Evolutionary conservation across 2,888 invertebrate genomes (phyloP), one percentile per base, ranked within the genome.

Genomic region (Trissoscelio sp.): DNA sequence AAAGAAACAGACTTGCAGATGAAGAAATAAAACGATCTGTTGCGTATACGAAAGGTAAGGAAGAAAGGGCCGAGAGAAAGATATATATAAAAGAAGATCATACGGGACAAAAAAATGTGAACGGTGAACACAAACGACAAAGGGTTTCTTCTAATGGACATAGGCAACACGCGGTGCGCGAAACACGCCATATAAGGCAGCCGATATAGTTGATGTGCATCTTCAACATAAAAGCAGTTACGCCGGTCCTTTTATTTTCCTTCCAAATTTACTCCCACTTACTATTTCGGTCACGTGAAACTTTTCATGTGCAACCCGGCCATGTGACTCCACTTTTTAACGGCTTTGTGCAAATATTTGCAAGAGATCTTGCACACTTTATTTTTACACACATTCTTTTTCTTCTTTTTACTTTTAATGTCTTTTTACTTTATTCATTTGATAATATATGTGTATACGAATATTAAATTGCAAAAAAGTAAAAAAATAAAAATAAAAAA

Each of bases 101-200:
- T 83, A 84, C 83, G 72, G 77, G 75, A 62, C 74, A 79, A 87
- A 84, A 42, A 85, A 85, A 84, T 85, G 70, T 60, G 78, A 62
- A 69, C 69, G 78, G 51, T 16, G 72, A 81, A 58, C 77, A 58
- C 77, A 86, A 80, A 85, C 85, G 86, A 88, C 89, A 89, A 89
- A 89, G 88, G 87, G 83, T 85, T 88, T 87, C 86, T 88, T 88
- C 88, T 89, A 89, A 89, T 88, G 87, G 88, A 88, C 85, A 81
- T 79, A 83, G 87, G 85, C 79, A 74, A 79, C 77, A 75, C 82
- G 80, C 86, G 84, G 85, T 86, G 86, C 83, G 85, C 83, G 84
- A 87, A 84, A 84, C 85, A 84, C 84, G 82, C 89, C 89, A 87
- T 89, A 89, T 89, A 89, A 87, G 89, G 89, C 83, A 80, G 86